Evolutionary conservation across 2,113 vertebrate species (phyloP), one percentile per base, ranked within the genome.

Genomic region (Suncus etruscus): DNA sequence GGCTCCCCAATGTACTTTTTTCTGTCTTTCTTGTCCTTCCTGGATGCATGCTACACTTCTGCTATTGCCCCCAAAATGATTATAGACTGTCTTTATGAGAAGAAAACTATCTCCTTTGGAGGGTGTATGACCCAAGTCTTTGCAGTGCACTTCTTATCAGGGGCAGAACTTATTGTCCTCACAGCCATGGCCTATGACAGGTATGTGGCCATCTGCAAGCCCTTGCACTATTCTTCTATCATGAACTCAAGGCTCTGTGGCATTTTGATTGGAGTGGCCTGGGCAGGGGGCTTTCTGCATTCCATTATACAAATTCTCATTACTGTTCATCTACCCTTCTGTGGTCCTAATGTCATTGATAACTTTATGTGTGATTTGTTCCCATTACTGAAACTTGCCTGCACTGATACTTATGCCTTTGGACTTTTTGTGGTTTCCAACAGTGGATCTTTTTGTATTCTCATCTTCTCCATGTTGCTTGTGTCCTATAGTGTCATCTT

Each of bases 381-480:
- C 20, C 31, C 31, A 0, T 18, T 45, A 9, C 16, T 39, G 16
- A 45, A 73, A 18, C 70, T 73, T 45, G 70, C 32, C 32, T 73
- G 70, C 20, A 45, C 70, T 2, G 70, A 73, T 25, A 93, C 78
- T 32, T 48, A 83, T 16, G 45, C 50, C 5, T 7, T 90, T 54
- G 88, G 75, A 9, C 22, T 88, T 3, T 73, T 89, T 45, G 48
- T 92, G 50, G 81, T 83, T 58, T 32, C 63, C 69, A 92, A 88
- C 32, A 89, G 61, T 50, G 83, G 54, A 9, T 80, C 91, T 31
- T 84, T 92, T 18, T 81, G 77, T 14, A 10, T 95, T 0, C 68
- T 78, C 6, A 88, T 2, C 25, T 95, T 95, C 15, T 27, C 91
- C 45, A 32, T 94, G 3, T 45, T 92, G 47, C 22, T 85, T 20